Conservation (phyloP, 2,113 vertebrate genomes). For the Toxostoma redivivum region DNA sequence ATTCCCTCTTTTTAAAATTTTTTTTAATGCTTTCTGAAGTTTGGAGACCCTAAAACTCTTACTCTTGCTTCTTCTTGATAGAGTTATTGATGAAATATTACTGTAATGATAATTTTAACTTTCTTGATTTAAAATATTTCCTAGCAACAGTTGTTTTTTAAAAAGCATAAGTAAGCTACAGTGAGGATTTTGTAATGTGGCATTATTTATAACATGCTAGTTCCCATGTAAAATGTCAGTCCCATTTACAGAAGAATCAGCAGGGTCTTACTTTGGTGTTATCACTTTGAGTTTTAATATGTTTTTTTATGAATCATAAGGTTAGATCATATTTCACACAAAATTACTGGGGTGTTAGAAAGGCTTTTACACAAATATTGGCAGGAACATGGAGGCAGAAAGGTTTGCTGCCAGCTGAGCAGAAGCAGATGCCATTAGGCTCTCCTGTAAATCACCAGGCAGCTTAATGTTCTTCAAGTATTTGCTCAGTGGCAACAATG, state of each 20-base stretch:
- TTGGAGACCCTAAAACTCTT: not conserved
- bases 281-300: not conserved
- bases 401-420: not conserved
- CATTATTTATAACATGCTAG: not conserved
- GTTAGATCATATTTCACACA: not conserved
- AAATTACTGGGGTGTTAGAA: not conserved
- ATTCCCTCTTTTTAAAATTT: not conserved
- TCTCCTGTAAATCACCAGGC: not conserved
- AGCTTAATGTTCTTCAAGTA: not conserved
- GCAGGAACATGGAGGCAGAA: not conserved
- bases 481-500: not conserved
- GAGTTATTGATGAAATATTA: not conserved
- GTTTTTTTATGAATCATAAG: not conserved
- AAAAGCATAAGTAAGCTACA: not conserved
- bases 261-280: not conserved
- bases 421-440: not conserved
- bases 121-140: not conserved
- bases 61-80: not conserved
- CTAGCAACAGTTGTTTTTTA: not conserved
- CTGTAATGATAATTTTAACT: not conserved
- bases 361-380: constrained; percentile 1
- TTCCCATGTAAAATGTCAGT: not conserved
- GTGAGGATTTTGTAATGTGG: not conserved
- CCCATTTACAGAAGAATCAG: not conserved
- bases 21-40: not conserved